Evolutionary conservation across 2,797 vertebrate genomes (phyloP), one percentile per base, ranked within the genome.

Genomic region (Myotis findleyi): DNA sequence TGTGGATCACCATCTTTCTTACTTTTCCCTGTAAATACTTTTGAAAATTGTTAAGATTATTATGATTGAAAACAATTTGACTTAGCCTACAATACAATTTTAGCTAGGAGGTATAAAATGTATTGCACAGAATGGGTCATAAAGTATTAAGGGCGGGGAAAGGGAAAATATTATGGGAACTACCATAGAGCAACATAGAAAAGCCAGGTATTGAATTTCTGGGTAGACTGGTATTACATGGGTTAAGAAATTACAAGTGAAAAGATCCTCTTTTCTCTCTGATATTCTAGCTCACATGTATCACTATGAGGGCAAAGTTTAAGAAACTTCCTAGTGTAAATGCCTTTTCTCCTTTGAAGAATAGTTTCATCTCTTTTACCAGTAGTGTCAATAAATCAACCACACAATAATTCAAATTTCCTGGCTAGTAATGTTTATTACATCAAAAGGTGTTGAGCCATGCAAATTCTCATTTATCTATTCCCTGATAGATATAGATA

Each of bases 351-450:
- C 5, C 12, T 89, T 80, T 76, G 7, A 89, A 72, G 2, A 57
- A 9, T 66, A 75, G 87, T 12, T 85, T 64, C 16, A 79, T 83
- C 23, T 93, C 5, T 81, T 94, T 89, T 49, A 10, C 10, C 49
- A n/a, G 36, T 25, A 57, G n/a, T 33, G 2, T 30, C 25, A 93
- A 62, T 77, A 51, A 93, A 85, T 55, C 33, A 33, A 66, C 64
- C 64, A 68, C 55, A 57, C 2, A 89, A 64, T 90, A 92, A 85
- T 91, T 89, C 77, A 73, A 87, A 80, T 69, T 89, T 59, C 53
- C 49, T 92, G 12, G 13, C 73, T 86, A 53, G 6, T 90, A 77
- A 80, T 17, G 49, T 76, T 81, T 76, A 84, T 84, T 87, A 87
- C 18, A 55, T 59, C n/a, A 90, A 68, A 95, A 92, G 38, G 7